Conservation (phyloP, 2,888 invertebrate genomes). For the Drosophila histrio region DNA sequence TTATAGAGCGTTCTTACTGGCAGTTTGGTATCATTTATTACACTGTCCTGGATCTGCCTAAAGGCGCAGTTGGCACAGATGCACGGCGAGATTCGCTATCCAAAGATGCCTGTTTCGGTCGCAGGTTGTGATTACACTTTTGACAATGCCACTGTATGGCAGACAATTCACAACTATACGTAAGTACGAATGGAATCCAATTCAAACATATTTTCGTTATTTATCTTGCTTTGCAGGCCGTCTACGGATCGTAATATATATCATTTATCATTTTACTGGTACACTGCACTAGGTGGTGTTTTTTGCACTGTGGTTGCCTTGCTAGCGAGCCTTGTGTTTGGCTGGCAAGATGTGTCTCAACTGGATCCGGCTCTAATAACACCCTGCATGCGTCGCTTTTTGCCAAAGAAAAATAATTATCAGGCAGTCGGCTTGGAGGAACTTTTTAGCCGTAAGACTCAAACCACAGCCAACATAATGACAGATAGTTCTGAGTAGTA, state of each 20-base stretch:
- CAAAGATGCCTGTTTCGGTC: constrained; percentile 85
- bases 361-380: constrained; percentile 87
- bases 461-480: background rate
- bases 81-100: constrained; percentile 86
- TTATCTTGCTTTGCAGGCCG: constrained; percentile 47
- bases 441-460: constrained; percentile 46
- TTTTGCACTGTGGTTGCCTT: constrained; percentile 87
- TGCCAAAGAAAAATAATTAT: constrained; percentile 66
- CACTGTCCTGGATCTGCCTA: constrained; percentile 89
- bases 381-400: constrained; percentile 87
- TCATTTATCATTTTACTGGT: constrained; percentile 90
- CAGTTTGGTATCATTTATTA: constrained; percentile 87
- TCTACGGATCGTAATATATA: constrained; percentile 82
- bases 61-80: constrained; percentile 89
- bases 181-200: constrained; percentile 33
- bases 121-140: constrained; percentile 84
- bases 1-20: constrained; percentile 89
- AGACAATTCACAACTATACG: constrained; percentile 67
- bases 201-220: background rate
- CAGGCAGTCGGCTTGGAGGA: constrained; percentile 57
- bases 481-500: background rate
- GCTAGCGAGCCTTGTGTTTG: constrained; percentile 86
- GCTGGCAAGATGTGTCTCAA: constrained; percentile 85
- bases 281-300: constrained; percentile 87
- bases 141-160: constrained; percentile 74